Base-by-base conservation (phyloP, 2,113 vertebrate species). In the Thamnophis sirtalis region DNA sequence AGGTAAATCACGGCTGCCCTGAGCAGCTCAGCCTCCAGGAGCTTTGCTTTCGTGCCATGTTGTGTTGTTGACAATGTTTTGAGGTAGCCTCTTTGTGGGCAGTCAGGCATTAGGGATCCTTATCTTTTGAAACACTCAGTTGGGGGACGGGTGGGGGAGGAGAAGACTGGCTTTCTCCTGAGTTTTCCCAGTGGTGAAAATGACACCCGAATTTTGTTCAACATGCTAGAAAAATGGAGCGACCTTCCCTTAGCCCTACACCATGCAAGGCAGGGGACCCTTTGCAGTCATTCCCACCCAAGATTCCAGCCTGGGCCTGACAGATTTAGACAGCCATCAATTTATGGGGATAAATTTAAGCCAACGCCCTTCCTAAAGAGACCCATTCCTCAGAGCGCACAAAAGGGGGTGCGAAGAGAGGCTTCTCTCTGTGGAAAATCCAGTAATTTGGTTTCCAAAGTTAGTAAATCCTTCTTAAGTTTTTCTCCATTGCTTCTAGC, bases 11-110 rank as follows among this genome's bases (percentile, higher is more conserved):
- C 89, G 1, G 68, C 51, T 9, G 85, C 50, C 22, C 13, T 38
- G 58, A 1, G 3, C 38, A 1, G 60, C 92, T 0, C 4, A 68
- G 93, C 92, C 92, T 84, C 2, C 94, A 43, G 95, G 96, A 96
- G 96, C 95, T 96, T 96, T 96, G 96, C 96, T 96, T 96, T 96
- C 89, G 93, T 95, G 95, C 94, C 85, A 24, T 92, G 93, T 95
- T 58, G 4, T 56, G 7, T 54, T 89, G 63, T 91, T 89, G 90
- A 91, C 95, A 93, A 22, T 85, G 55, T 93, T 48, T 49, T 89
- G 0, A 21, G 93, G 93, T 91, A 93, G 94, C 93, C 93, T 92
- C 88, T 80, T 93, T 93, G 85, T 89, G 89, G 92, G 90, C 86
- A 53, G 53, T 33, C 21, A 50, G 63, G 54, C 94, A 93, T 89